Evolutionary conservation across 2,888 invertebrate species (phyloP), one percentile per base, ranked within the genome.

Genomic region (Itoplectis maculator): DNA sequence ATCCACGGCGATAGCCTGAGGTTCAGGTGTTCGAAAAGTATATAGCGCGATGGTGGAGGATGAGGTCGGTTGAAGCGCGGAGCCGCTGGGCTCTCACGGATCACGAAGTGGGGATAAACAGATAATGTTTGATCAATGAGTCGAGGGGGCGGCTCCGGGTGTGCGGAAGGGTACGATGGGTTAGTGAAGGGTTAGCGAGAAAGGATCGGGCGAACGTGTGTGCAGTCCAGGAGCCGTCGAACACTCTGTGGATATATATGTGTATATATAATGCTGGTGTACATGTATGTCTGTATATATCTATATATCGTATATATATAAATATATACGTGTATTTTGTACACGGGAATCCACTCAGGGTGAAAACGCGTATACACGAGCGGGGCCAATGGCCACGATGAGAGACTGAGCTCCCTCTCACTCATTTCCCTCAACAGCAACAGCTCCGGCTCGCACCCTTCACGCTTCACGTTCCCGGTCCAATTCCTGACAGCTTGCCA

Each of bases 111-210:
- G 84, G 85, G 82, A 84, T 84, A 79, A 86, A 81, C 82, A 86
- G 88, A 87, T 87, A 86, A 81, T 86, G 88, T 88, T 88, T 90
- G 88, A 89, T 89, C 88, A 88, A 88, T 86, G 88, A 88, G 83
- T 84, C 75, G 79, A 72, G 65, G 73, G 75, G 75, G 69, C 74
- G 69, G 54, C 47, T 75, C n/a, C n/a, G 73, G 68, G 61, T 29
- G 47, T 11, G 20, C 15, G 20, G n/a, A 40, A 51, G 59, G 69
- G 69, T 75, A 70, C 61, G 56, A 68, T 37, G 20, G 40, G 69
- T 61, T 59, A n/a, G 81, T 42, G 49, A 82, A 78, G 66, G 73
- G 77, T 74, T 81, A 63, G 66, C 56, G 18, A 45, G 51, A 70
- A 61, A 49, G 79, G 47, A 66, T 54, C 51, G 51, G 70, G 69